Conservation (phyloP, 2,797 vertebrate genomes). For the Molossus alvarezi region DNA sequence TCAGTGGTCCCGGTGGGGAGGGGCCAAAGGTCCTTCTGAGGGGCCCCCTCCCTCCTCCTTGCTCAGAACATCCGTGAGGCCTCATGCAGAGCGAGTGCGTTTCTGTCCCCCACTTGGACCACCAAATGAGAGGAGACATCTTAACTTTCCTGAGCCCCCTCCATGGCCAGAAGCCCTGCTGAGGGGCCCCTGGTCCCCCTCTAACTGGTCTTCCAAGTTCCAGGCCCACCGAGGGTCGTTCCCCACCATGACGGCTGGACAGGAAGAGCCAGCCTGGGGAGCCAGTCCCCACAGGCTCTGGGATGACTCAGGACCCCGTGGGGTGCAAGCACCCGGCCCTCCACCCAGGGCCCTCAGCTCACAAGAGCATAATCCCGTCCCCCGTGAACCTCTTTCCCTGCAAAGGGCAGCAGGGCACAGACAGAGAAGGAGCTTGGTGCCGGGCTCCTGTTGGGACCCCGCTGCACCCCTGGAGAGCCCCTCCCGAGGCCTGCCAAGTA, state of each 20-base stretch:
- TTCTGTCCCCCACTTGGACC: constrained; percentile 75
- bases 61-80: neutral
- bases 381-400: neutral
- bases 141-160: constrained; percentile 57
- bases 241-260: neutral
- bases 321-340: neutral
- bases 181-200: constrained; percentile 42
- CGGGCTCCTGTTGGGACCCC: neutral
- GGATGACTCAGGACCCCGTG: neutral
- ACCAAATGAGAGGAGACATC: constrained; percentile 69
- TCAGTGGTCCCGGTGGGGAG: neutral
- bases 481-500: neutral
- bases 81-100: constrained; percentile 62
- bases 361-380: neutral
- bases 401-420: neutral
- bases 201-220: constrained; percentile 74
- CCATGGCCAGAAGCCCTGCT: constrained; percentile 18
- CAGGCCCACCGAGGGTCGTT: constrained; percentile 22
- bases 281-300: neutral
- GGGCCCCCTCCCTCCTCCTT: neutral
- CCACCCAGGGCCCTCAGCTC: no score
- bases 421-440: neutral
- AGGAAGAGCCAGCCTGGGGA: neutral
- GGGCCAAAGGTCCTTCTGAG: neutral
- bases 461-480: neutral